phyloP scores from a whole-genome alignment of 2,888 invertebrate species.

The Stomorhina lunata region DNA sequence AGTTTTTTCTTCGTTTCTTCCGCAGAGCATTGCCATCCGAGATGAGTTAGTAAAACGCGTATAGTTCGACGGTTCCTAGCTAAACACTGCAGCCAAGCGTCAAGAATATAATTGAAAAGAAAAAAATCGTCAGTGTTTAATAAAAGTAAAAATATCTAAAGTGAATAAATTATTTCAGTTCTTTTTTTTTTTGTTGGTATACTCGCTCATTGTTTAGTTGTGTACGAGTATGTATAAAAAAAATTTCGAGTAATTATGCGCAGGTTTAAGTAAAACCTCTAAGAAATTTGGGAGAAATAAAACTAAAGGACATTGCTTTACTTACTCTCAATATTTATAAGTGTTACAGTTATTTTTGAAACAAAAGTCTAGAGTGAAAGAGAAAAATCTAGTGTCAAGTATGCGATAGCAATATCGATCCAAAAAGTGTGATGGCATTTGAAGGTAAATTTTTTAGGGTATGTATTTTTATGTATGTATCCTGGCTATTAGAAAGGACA shows the following conservation, averaged over 20 bases:
- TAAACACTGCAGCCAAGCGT: constrained; percentile 24
- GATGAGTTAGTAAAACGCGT: constrained; percentile 34
- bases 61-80: constrained; percentile 46
- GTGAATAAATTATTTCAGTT: neutral
- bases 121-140: neutral
- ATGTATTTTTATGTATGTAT: constrained; percentile 17
- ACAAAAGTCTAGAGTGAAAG: constrained; percentile 18
- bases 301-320: neutral
- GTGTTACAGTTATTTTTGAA: neutral
- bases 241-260: constrained; percentile 12
- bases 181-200: neutral
- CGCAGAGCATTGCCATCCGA: constrained; percentile 54
- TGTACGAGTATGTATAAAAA: neutral
- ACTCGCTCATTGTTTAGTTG: neutral
- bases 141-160: neutral
- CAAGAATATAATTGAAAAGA: neutral
- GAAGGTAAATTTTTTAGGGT: neutral
- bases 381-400: neutral
- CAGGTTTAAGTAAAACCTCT: neutral
- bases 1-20: constrained; percentile 24
- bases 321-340: neutral
- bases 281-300: neutral
- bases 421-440: constrained; percentile 28
- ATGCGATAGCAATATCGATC: neutral
- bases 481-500: neutral